Conservation (phyloP, 2,113 vertebrate genomes). For the Odocoileus hemionus region DNA sequence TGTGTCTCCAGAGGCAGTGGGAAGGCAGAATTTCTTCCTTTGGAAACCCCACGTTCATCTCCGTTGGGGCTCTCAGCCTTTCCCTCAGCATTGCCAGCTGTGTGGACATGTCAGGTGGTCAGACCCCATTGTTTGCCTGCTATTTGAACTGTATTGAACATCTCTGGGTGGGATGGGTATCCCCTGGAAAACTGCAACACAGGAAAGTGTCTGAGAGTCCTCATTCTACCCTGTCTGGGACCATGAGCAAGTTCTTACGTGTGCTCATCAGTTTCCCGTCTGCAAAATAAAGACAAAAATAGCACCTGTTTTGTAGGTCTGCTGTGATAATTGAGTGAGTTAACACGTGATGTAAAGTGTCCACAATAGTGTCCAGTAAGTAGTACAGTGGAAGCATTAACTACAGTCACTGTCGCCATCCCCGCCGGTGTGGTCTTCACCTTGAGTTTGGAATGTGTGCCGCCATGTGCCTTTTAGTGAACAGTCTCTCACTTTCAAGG, state of each 20-base stretch:
- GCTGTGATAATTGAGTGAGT: neutral
- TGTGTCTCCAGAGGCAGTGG: neutral
- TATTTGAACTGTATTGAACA: neutral
- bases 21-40: neutral
- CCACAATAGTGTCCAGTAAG: neutral
- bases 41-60: neutral
- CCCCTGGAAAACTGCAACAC: neutral
- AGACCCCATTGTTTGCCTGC: neutral
- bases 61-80: neutral
- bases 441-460: neutral
- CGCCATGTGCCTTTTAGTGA: neutral
- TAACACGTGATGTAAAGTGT: neutral
- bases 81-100: neutral
- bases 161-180: neutral
- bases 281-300: neutral
- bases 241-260: neutral
- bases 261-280: neutral
- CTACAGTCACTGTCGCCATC: rapidly evolving
- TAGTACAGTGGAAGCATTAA: rapidly evolving
- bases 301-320: neutral
- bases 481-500: neutral
- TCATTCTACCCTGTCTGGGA: neutral
- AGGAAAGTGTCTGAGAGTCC: neutral
- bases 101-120: neutral
- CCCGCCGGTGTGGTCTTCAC: rapidly evolving